A percentile compares a stretch with the other conserved stretches of the same genome.
Conservation (phyloP, 2,113 vertebrate species). For the Oncorhynchus gorbuscha region DNA sequence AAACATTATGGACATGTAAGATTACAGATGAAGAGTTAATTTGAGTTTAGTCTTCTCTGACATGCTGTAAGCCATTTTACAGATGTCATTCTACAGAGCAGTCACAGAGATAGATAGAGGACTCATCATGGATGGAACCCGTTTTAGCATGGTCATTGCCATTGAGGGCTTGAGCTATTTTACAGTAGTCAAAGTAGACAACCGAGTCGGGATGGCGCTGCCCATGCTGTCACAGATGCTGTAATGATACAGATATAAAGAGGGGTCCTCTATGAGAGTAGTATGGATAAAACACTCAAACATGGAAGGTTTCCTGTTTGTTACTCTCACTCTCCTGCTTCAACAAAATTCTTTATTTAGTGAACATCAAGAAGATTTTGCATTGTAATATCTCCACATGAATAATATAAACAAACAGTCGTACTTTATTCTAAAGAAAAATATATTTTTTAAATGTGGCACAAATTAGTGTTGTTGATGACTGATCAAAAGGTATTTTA, state of each 20-base stretch:
- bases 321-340: constrained; percentile 3
- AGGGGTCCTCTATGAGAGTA: background rate
- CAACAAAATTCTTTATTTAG: too few species aligned
- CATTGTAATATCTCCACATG: background rate
- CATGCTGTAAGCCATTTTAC: constrained; percentile 4
- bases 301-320: constrained; percentile 37
- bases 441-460: background rate
- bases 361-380: background rate
- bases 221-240: too few species aligned
- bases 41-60: background rate
- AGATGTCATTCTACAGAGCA: constrained; percentile 15
- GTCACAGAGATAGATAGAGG: background rate
- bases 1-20: background rate
- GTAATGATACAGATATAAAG: too few species aligned
- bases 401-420: background rate
- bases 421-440: constrained; percentile 33
- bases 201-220: too few species aligned
- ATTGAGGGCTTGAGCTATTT: too few species aligned
- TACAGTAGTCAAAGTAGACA: too few species aligned
- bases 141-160: too few species aligned
- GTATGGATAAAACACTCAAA: constrained; percentile 18
- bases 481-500: constrained; percentile 12
- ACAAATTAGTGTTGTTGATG: constrained; percentile 8
- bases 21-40: background rate
- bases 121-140: too few species aligned